phyloP scores from a whole-genome alignment of 1,140 invertebrate species.

The Sycophila sp. region DNA sequence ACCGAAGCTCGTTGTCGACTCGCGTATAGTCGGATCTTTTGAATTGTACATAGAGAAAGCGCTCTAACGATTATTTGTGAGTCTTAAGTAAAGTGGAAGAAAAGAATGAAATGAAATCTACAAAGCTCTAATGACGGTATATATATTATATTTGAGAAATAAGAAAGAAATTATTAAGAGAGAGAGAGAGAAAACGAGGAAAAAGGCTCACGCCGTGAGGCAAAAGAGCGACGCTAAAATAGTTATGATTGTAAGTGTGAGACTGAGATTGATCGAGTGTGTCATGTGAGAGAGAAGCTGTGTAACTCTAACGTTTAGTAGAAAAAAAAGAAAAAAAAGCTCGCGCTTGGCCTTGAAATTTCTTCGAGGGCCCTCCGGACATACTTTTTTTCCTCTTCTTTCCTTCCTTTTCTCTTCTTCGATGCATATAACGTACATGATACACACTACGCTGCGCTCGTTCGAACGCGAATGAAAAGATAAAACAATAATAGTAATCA shows the following conservation, averaged over 20 bases:
- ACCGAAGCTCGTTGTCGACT: constrained; percentile 27
- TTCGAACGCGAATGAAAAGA: not conserved
- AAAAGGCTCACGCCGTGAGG: constrained; percentile 18
- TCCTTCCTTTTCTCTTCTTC: not conserved
- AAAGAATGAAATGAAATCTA: constrained; percentile 21
- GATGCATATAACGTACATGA: not conserved
- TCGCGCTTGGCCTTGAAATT: constrained; percentile 14
- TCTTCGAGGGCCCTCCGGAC: not conserved
- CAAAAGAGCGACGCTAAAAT: constrained; percentile 9
- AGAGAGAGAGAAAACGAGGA: constrained; percentile 18
- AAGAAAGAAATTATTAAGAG: constrained; percentile 2
- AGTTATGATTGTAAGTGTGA: constrained; percentile 8
- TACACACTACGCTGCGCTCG: constrained; percentile 4
- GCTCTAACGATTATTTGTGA: constrained; percentile 25
- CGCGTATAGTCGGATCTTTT: constrained; percentile 26
- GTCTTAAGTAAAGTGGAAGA: constrained; percentile 8
- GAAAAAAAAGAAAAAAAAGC: constrained; percentile 8
- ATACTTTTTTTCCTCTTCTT: constrained; percentile 1
- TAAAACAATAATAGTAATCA: constrained; percentile 1
- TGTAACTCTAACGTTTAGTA: constrained; percentile 17
- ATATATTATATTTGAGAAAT: constrained; percentile 33
- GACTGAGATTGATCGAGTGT: no score
- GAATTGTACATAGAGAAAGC: constrained; percentile 34
- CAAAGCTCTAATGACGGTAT: constrained; percentile 20
- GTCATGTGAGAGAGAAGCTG: constrained; percentile 15